Base-by-base conservation (phyloP, 2,113 vertebrate genomes). In the Jaculus jaculus region DNA sequence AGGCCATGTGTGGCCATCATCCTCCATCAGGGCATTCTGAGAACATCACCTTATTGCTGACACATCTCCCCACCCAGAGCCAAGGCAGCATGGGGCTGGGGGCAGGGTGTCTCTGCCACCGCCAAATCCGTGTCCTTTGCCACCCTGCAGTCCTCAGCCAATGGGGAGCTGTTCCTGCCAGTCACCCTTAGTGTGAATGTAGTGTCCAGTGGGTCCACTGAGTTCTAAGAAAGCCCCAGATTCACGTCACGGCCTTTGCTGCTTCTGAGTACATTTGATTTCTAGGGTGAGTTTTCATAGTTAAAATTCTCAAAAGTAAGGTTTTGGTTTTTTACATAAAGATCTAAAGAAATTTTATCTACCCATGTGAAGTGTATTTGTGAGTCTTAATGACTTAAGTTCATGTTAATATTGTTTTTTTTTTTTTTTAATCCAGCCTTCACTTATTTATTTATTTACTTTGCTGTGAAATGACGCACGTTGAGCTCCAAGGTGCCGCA, bases 131-230 rank as follows among this genome's bases (percentile, higher is more conserved):
- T 10, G 26, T 9, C 23, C 18, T 20, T 47, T 12, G 39, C 34
- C n/a, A 39, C 71, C 39, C 2, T 0, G 28, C 28, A 16, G 42
- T n/a, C 54, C 54, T 12, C 54, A 12, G 54, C 13, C 15, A 16
- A 12, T 54, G 15, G 15, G 11, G 37, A 0, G 15, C 2, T 1
- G 34, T 37, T 23, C 1, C 1, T 23, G 91, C 18, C 16, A 28
- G 78, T 42, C 8, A 2, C 65, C 10, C 28, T 5, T 23, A 16
- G 0, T 28, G 42, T 23, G 54, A 21, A 54, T 3, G 17, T 5
- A 10, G 15, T 3, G 20, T 8, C 39, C 42, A 1, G 34, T 24
- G 4, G 32, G 0, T 1, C 61, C 28, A 1, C 15, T 16, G 16
- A 71, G 23, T 16, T 24, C 7, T 3, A 6, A 1, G 24, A 30